Base-by-base conservation (phyloP, 2,797 vertebrate species). In the Neosalanx taihuensis region DNA sequence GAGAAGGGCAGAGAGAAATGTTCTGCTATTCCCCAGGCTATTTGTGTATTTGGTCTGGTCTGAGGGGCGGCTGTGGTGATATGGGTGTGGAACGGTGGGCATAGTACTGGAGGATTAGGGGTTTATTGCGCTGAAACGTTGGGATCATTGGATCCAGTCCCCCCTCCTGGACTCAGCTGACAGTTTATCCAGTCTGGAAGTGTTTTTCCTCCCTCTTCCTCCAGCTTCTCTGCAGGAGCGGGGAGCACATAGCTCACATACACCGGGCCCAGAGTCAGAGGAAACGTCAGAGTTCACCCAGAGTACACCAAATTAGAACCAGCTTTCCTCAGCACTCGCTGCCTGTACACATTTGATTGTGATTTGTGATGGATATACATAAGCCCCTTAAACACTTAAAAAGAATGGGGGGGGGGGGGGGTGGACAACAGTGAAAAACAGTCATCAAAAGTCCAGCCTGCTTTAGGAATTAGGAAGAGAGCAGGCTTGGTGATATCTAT, bases 231-330 rank as follows among this genome's bases (percentile, higher is more conserved):
- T 88, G 92, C 88, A 91, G 89, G 91, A 93, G 84, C 80, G 83
- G 81, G 79, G 85, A 84, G 87, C 83, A 76, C 90, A 89, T 89
- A 89, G 92, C 92, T 94, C 90, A 86, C 91, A 93, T 93, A 90
- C 92, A 90, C 71, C 15, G 67, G 75, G 80, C 76, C 79, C 10
- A 46, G 88, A 91, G 94, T 93, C 92, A 94, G 92, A 96, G 94
- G 94, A 95, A 94, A 93, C 90, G 81, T 89, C 91, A 94, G 93
- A 94, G 94, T 96, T 96, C 94, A 96, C 90, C 89, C 87, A 94
- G 89, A 96, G 94, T 96, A 91, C 94, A 95, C 90, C 91, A 93
- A 95, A 95, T 94, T 92, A 94, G 93, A 95, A 95, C 87, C 94
- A 95, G 94, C 93, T 92, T 92, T 83, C 84, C 82, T 73, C 70